Evolutionary conservation across 2,797 vertebrate species (phyloP).

Genomic region (Aeoliscus strigatus): DNA sequence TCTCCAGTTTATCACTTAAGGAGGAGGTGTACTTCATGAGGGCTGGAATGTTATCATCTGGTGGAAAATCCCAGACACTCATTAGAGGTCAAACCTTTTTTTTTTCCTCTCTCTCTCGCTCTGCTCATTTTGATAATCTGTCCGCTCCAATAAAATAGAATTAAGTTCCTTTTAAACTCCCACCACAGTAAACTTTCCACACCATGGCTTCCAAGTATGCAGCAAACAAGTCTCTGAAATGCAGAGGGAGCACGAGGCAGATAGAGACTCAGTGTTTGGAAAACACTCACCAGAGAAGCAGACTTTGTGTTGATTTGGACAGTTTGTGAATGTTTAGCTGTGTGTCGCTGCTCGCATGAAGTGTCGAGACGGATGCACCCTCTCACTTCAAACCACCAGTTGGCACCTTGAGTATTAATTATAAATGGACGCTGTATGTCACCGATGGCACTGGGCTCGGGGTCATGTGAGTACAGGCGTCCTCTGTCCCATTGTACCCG

Average conservation of each 20-base stretch:
- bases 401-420: conserved; percentile 40
- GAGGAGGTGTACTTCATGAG: conserved; percentile 34
- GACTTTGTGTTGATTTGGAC: conserved; percentile 43
- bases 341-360: conserved; percentile 45
- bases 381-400: conserved; percentile 42
- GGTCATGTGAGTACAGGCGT: conserved; percentile 46
- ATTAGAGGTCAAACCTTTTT: conserved; percentile 41
- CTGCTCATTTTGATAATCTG: conserved; percentile 67
- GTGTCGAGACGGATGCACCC: conserved; percentile 29
- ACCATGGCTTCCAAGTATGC: conserved; percentile 55
- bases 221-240: conserved; percentile 65
- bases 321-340: conserved; percentile 70
- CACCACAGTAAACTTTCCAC: conserved; percentile 70
- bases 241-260: conserved; percentile 20
- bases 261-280: conserved; percentile 58
- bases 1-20: conserved; percentile 16
- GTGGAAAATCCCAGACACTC: conserved; percentile 44
- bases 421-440: conserved; percentile 51
- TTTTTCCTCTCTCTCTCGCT: conserved; percentile 9
- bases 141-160: conserved; percentile 68
- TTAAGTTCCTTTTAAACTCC: conserved; percentile 67
- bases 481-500: conserved; percentile 38
- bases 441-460: conserved; percentile 33
- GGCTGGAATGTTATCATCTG: conserved; percentile 17
- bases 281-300: conserved; percentile 70